These are phyloP conservation scores for Bactericera cockerelli DNA, from an alignment of 1,140 invertebrate species.

Conservation along the genomic window DNA sequence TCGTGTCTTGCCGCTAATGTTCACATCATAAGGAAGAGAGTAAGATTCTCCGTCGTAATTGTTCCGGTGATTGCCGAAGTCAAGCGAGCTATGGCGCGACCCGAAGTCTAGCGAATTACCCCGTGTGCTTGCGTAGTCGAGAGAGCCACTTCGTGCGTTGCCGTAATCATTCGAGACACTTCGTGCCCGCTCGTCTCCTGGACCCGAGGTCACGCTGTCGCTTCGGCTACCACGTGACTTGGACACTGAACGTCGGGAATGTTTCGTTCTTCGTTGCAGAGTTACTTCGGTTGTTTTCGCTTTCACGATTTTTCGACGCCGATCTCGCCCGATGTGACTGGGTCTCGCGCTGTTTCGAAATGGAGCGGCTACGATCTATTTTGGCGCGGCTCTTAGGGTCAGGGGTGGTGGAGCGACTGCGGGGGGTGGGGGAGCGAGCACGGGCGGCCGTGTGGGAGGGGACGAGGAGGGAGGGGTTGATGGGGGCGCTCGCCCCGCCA, in stretches of 20 bases:
- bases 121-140: not conserved
- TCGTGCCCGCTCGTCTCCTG: not conserved
- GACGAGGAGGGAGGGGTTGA: not conserved
- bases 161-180: not conserved
- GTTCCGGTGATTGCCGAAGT: not conserved
- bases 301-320: not conserved
- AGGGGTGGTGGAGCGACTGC: slow-evolving; percentile 1
- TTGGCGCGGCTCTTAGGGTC: not conserved
- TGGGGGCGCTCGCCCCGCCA: slow-evolving; percentile 17
- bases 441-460: slow-evolving; percentile 22
- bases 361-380: not conserved
- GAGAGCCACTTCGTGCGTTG: not conserved
- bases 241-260: not conserved
- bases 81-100: not conserved
- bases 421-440: slow-evolving; percentile 25
- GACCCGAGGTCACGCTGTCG: not conserved
- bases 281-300: not conserved
- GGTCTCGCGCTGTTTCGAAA: not conserved
- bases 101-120: not conserved
- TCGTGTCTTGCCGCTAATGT: not conserved
- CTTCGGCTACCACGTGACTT: not conserved
- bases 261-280: not conserved
- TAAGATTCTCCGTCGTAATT: not conserved
- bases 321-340: not conserved
- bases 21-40: not conserved